phyloP scores from a whole-genome alignment of 2,113 vertebrate species.

The Macrotis lagotis region DNA sequence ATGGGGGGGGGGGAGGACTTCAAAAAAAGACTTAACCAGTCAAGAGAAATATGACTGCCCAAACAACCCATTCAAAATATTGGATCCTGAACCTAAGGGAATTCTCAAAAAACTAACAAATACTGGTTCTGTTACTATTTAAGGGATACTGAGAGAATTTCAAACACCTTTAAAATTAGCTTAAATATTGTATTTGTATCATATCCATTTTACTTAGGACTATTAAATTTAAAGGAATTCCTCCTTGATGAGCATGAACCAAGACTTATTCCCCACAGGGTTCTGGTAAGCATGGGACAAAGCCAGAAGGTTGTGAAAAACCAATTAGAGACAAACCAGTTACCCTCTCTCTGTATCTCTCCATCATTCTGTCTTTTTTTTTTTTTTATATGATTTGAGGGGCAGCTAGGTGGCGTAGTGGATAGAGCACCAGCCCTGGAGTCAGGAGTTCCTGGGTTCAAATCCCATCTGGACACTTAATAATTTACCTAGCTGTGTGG shows the following conservation, averaged over 20 bases:
- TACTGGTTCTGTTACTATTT: background rate
- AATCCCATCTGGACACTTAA: too few species aligned
- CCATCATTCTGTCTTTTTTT: background rate
- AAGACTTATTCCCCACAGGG: background rate
- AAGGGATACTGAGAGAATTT: background rate
- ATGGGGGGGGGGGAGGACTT: background rate
- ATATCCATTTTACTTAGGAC: background rate
- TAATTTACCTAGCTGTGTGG: too few species aligned
- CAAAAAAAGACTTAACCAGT: background rate
- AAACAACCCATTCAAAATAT: background rate
- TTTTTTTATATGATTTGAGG: too few species aligned
- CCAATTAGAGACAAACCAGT: background rate
- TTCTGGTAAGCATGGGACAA: conserved; percentile 22
- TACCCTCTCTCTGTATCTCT: background rate
- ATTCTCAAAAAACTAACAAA: background rate
- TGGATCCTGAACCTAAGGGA: background rate
- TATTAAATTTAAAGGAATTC: conserved; percentile 6
- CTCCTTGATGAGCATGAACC: background rate
- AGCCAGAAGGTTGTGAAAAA: background rate
- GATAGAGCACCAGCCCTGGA: too few species aligned
- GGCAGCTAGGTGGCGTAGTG: too few species aligned
- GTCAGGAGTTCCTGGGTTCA: too few species aligned
- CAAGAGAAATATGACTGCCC: conserved; percentile 15
- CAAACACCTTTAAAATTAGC: conserved; percentile 5
- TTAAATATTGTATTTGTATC: background rate